A percentile compares a stretch with the other conserved stretches of the same genome.
phyloP scores from a whole-genome alignment of 2,797 vertebrate species.

The Lepidocolaptes lacrymiger region DNA sequence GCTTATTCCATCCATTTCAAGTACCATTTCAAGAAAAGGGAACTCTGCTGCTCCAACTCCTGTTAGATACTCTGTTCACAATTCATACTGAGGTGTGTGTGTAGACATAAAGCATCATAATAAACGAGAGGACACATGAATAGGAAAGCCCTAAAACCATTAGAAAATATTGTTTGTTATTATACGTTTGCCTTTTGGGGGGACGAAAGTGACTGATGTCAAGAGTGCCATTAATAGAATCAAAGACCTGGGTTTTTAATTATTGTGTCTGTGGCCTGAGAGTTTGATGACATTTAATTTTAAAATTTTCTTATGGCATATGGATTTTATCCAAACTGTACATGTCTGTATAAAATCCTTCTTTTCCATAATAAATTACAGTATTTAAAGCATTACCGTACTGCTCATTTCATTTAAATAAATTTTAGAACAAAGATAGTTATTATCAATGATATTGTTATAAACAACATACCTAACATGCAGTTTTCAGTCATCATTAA shows the following conservation, averaged over 20 bases:
- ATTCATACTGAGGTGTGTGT: not conserved
- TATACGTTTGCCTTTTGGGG: not conserved
- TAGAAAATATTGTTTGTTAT: not conserved
- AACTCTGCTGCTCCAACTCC: not conserved
- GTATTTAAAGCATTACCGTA: not conserved
- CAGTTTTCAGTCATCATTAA: not conserved
- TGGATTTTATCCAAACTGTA: not conserved
- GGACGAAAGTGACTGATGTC: not conserved
- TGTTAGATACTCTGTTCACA: not conserved
- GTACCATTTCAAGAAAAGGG: not conserved
- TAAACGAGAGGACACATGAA: not conserved
- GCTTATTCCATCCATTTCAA: not conserved
- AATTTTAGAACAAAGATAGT: not conserved
- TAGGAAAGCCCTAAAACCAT: not conserved
- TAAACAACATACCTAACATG: not conserved
- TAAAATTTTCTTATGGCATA: not conserved
- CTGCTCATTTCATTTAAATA: not conserved
- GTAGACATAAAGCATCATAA: not conserved
- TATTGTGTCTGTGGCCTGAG: not conserved
- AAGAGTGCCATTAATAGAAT: not conserved
- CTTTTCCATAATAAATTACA: not conserved
- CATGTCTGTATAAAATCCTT: not conserved
- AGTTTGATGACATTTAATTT: not conserved
- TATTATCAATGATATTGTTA: not conserved
- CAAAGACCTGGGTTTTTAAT: not conserved